Percentiles rank a stretch among this genome's conserved stretches.
Conservation (phyloP, 1,140 invertebrate species). For the Rhynchophorus ferrugineus region DNA sequence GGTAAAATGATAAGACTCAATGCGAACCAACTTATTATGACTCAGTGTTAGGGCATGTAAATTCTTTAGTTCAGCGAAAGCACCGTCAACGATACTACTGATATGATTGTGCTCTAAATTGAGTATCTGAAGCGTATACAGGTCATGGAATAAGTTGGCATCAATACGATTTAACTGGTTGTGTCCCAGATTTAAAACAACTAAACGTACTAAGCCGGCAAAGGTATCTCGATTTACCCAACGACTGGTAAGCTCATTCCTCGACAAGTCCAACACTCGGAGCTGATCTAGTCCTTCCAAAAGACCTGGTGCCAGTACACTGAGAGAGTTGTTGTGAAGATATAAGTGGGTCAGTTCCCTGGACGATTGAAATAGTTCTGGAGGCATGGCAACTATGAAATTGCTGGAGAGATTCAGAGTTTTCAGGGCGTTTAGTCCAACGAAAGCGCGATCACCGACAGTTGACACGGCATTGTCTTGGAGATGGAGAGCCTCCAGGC, state of each 20-base stretch:
- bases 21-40: constrained; percentile 60
- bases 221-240: constrained; percentile 76
- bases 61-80: constrained; percentile 66
- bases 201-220: constrained; percentile 59
- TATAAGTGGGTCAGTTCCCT: constrained; percentile 62
- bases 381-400: constrained; percentile 62
- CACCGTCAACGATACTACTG: constrained; percentile 59
- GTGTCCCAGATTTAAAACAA: constrained; percentile 66
- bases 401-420: constrained; percentile 73
- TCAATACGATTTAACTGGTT: constrained; percentile 66
- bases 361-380: constrained; percentile 62
- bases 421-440: constrained; percentile 56
- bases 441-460: constrained; percentile 62
- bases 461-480: constrained; percentile 67
- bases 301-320: constrained; percentile 65
- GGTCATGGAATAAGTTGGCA: constrained; percentile 62
- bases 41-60: constrained; percentile 68
- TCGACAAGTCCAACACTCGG: constrained; percentile 66
- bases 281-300: constrained; percentile 69
- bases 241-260: constrained; percentile 67
- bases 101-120: constrained; percentile 72
- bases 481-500: constrained; percentile 56
- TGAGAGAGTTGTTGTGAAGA: constrained; percentile 72
- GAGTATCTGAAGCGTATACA: constrained; percentile 68
- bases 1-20: constrained; percentile 61